Evolutionary conservation across 2,888 invertebrate species (phyloP).

Genomic region (Dryobota labecula): DNA sequence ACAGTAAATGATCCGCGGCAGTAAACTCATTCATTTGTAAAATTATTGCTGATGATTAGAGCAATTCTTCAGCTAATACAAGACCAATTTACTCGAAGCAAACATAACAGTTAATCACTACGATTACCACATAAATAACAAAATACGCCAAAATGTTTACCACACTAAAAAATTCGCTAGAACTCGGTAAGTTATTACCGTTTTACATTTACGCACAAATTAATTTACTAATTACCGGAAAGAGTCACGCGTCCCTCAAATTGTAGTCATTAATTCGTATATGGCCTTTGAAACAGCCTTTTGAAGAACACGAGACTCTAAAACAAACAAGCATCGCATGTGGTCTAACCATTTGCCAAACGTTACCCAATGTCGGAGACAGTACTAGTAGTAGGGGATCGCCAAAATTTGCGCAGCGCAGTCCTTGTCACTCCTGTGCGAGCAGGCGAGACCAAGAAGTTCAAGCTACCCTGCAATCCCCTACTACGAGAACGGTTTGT

Average conservation of each 20-base stretch:
- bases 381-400: slow-evolving; percentile 62
- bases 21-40: neutral
- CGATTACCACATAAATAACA: slow-evolving; percentile 84
- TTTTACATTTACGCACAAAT: slow-evolving; percentile 77
- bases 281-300: slow-evolving; percentile 72
- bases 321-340: slow-evolving; percentile 79
- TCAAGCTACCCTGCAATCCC: slow-evolving; percentile 49
- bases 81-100: slow-evolving; percentile 75
- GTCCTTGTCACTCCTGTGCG: slow-evolving; percentile 11
- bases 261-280: slow-evolving; percentile 82
- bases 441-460: slow-evolving; percentile 33
- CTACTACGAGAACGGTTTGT: slow-evolving; percentile 62
- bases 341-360: slow-evolving; percentile 86
- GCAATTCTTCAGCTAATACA: slow-evolving; percentile 70
- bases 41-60: slow-evolving; percentile 24
- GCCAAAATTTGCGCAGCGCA: slow-evolving; percentile 23
- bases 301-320: slow-evolving; percentile 76
- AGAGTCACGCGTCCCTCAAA: slow-evolving; percentile 76
- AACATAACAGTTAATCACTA: slow-evolving; percentile 86
- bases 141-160: slow-evolving; percentile 83
- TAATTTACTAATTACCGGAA: slow-evolving; percentile 80
- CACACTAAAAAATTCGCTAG: slow-evolving; percentile 89
- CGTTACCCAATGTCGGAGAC: slow-evolving; percentile 72
- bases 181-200: slow-evolving; percentile 73
- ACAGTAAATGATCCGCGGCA: neutral